Conservation (phyloP, 2,888 invertebrate species). For the Zonitis immaculata region DNA sequence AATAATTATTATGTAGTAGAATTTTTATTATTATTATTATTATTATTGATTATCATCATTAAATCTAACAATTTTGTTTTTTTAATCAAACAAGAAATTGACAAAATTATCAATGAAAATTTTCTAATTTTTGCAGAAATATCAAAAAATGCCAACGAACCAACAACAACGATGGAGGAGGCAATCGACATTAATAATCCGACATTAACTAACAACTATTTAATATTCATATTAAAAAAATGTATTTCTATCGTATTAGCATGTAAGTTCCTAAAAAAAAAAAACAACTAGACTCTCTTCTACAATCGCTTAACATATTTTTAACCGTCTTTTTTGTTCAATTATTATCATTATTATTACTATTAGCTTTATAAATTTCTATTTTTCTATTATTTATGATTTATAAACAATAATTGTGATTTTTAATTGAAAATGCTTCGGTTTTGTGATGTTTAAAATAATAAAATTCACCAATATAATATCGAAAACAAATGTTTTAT, state of each 20-base stretch:
- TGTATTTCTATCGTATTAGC: conserved; percentile 32
- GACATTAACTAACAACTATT: conserved; percentile 13
- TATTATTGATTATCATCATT: conserved; percentile 10
- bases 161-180: too few species aligned
- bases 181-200: conserved; percentile 26
- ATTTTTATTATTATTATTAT: too few species aligned
- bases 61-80: conserved; percentile 3
- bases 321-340: too few species aligned
- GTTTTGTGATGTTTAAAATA: conserved; percentile 43
- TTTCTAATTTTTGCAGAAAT: conserved; percentile 34
- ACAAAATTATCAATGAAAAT: too few species aligned
- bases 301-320: too few species aligned
- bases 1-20: conserved; percentile 9
- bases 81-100: not conserved
- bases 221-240: too few species aligned
- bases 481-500: conserved; percentile 10
- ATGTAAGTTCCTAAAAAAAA: conserved; percentile 36
- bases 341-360: too few species aligned
- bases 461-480: too few species aligned
- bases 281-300: conserved; percentile 2
- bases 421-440: conserved; percentile 40
- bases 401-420: conserved; percentile 45
- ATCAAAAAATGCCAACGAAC: conserved; percentile 41
- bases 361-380: conserved; percentile 23
- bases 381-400: conserved; percentile 26